Evolutionary conservation across 1,140 invertebrate species (phyloP).

Genomic region (Achroia grisella): DNA sequence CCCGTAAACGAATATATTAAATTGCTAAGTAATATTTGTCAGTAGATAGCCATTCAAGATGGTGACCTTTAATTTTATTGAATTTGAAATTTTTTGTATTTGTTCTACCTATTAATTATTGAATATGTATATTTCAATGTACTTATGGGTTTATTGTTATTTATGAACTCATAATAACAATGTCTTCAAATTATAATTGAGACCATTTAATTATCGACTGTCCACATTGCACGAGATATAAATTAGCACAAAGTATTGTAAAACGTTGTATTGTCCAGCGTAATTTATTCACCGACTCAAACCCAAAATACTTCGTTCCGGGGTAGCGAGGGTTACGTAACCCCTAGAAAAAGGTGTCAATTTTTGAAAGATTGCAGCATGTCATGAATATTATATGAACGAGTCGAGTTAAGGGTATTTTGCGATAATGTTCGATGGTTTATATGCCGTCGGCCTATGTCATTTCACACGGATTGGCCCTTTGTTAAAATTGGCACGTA

Average conservation of each 20-base stretch:
- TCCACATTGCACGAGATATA: constrained; percentile 10
- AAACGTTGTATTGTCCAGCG: constrained; percentile 19
- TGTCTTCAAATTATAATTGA: neutral
- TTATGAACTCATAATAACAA: neutral
- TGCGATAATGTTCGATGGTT: constrained; percentile 68
- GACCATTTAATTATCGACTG: neutral
- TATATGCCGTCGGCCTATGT: constrained; percentile 68
- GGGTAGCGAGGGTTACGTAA: constrained; percentile 24
- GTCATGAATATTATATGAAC: constrained; percentile 73
- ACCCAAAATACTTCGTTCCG: constrained; percentile 67
- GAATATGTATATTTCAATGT: too few relatives aligned
- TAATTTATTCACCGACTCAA: constrained; percentile 64
- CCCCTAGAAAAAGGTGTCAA: constrained; percentile 63
- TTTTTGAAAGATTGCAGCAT: constrained; percentile 71
- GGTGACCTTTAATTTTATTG: too few relatives aligned
- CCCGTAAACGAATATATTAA: neutral
- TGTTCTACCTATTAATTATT: too few relatives aligned
- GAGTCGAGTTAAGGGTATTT: constrained; percentile 70
- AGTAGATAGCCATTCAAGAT: too few relatives aligned
- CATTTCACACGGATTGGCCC: constrained; percentile 69
- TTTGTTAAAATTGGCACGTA: constrained; percentile 73
- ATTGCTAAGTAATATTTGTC: neutral
- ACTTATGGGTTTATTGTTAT: neutral
- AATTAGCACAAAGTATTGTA: constrained; percentile 48
- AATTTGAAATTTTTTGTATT: too few relatives aligned